A percentile compares a stretch with the other conserved stretches of the same genome.
phyloP scores from a whole-genome alignment of 2,113 vertebrate genomes.

The Uria aalge region DNA sequence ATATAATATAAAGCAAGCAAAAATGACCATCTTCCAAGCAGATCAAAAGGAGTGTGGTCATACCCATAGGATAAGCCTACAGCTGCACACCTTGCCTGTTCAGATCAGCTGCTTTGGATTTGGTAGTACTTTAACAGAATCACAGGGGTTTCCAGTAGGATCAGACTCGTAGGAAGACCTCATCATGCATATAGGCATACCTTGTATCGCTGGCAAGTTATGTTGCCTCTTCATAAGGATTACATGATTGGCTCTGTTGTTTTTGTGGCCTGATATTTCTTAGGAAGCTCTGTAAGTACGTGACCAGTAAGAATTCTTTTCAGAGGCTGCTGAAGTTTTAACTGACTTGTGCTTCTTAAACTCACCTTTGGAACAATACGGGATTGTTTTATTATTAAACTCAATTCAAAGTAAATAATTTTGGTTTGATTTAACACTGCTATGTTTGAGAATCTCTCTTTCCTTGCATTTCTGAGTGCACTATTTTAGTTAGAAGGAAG shows the following conservation, averaged over 20 bases:
- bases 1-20: neutral
- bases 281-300: neutral
- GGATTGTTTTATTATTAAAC: neutral
- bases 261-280: neutral
- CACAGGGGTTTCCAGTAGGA: neutral
- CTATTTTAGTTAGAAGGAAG: neutral
- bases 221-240: neutral
- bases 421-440: neutral
- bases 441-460: neutral
- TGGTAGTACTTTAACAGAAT: neutral
- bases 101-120: neutral
- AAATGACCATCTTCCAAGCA: neutral
- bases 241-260: neutral
- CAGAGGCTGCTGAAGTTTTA: neutral
- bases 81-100: neutral
- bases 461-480: neutral
- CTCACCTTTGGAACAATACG: neutral
- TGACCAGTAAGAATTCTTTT: neutral
- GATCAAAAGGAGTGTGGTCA: neutral
- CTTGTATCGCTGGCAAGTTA: neutral
- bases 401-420: neutral
- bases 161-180: neutral
- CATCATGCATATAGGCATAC: no score
- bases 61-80: neutral
- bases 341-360: neutral